Conservation (phyloP, 2,888 invertebrate species). For the Lithophane ornitopus region DNA sequence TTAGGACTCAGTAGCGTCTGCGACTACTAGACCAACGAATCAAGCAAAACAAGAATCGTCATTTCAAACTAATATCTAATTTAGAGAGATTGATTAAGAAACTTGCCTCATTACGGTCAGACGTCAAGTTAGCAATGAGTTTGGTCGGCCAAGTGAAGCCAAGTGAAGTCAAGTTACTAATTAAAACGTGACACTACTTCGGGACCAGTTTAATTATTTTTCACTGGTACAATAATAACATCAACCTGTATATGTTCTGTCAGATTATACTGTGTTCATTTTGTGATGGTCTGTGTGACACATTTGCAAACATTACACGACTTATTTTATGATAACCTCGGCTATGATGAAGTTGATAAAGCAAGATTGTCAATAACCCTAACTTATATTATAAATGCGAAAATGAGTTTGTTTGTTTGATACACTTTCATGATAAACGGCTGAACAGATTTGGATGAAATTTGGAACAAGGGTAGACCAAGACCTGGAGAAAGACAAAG, state of each 20-base stretch:
- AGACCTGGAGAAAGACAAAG: too few relatives aligned
- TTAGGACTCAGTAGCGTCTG: too few relatives aligned
- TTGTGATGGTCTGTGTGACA: background rate
- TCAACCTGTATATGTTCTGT: constrained; percentile 2
- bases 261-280: constrained; percentile 1
- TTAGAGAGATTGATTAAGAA: constrained; percentile 47
- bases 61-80: constrained; percentile 44
- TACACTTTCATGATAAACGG: too few relatives aligned
- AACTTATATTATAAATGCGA: too few relatives aligned
- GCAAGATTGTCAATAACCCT: background rate
- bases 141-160: constrained; percentile 19
- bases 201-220: constrained; percentile 16
- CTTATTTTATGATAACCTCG: background rate
- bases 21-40: too few relatives aligned
- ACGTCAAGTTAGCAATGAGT: constrained; percentile 49
- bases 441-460: too few relatives aligned
- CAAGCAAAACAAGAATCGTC: background rate
- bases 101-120: constrained; percentile 39
- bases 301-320: background rate
- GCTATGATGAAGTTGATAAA: background rate
- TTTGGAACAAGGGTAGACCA: too few relatives aligned
- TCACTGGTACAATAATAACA: background rate
- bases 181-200: constrained; percentile 33
- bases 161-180: constrained; percentile 43
- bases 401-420: too few relatives aligned